Percentiles rank a stretch among this genome's conserved stretches.
These are phyloP conservation scores for Pocota personata DNA, from an alignment of 2,888 invertebrate genomes.

Conservation along the genomic window DNA sequence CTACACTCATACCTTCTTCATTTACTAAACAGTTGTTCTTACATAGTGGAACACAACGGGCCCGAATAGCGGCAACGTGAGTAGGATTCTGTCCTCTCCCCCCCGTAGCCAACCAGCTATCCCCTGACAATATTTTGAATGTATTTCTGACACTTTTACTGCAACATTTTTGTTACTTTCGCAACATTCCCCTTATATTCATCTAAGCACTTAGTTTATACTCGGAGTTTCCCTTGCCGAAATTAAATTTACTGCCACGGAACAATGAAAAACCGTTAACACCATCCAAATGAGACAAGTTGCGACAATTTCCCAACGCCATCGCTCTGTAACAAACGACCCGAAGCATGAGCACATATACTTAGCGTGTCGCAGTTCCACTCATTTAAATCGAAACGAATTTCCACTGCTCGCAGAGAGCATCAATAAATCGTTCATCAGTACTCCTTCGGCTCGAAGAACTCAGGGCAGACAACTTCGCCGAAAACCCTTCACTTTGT, in stretches of 20 bases:
- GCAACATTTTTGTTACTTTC: not conserved
- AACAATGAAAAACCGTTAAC: conserved; percentile 36
- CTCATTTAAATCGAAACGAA: conserved; percentile 67
- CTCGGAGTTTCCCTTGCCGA: not conserved
- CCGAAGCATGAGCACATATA: conserved; percentile 12
- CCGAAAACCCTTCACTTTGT: conserved; percentile 57
- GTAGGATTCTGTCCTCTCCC: no score
- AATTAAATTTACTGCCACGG: conserved; percentile 30
- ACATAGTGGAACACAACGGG: no score
- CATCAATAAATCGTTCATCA: conserved; percentile 69
- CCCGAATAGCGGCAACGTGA: no score
- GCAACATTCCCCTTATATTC: not conserved
- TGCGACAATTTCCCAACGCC: conserved; percentile 45
- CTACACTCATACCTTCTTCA: no score
- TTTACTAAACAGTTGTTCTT: no score
- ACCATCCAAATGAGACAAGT: conserved; percentile 58
- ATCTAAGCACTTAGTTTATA: not conserved
- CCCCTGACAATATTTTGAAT: no score
- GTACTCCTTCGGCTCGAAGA: conserved; percentile 3
- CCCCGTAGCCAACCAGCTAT: no score
- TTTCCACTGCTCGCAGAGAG: conserved; percentile 22
- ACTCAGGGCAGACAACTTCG: conserved; percentile 29
- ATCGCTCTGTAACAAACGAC: conserved; percentile 37
- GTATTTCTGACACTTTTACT: not conserved
- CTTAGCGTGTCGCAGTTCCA: conserved; percentile 61